Base-by-base conservation (phyloP, 1,140 invertebrate genomes). In the Bombus huntii region DNA sequence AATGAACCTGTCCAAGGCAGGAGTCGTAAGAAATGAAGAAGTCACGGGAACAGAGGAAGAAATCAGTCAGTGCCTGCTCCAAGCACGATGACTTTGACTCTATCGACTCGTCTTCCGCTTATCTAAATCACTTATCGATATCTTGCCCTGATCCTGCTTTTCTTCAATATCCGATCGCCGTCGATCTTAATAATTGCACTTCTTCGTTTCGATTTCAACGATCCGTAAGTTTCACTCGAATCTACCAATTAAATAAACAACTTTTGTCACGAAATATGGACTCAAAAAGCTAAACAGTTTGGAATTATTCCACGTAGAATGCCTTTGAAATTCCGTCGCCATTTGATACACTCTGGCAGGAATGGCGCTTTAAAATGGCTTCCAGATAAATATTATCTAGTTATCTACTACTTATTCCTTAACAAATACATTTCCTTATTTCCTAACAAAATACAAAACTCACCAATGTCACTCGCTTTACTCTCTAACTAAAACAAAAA, bases 21-120 rank as follows among this genome's bases (percentile, higher is more conserved):
- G 57, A 57, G 44, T 71, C 59, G 25, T 57, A 77, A 31, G 85
- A 76, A 86, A 85, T 82, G 75, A 81, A 89, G 89, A 90, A 89
- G 85, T 86, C 81, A 37, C 34, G 66, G 47, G 77, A 87, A 22
- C 66, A 70, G 57, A 85, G 81, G 57, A 87, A 85, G 86, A 85
- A 90, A 90, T 90, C 85, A 89, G 85, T 90, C 88, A 88, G 75
- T 83, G 86, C 80, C 59, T 59, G 75, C 75, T 88, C 85, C 82
- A 82, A 91, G 66, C 81, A 70, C 81, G 85, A 91, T 91, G 90
- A 91, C 89, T 91, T 89, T 91, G 85, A 91, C 65, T 90, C 81
- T 85, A 83, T 87, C 87, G 68, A 81, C 72, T 75, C 74, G 71
- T 59, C 81, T 87, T 53, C 66, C 65, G 77, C 87, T 82, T 82